Base-by-base conservation (phyloP, 2,797 vertebrate genomes). In the Chaenodraco wilsoni region DNA sequence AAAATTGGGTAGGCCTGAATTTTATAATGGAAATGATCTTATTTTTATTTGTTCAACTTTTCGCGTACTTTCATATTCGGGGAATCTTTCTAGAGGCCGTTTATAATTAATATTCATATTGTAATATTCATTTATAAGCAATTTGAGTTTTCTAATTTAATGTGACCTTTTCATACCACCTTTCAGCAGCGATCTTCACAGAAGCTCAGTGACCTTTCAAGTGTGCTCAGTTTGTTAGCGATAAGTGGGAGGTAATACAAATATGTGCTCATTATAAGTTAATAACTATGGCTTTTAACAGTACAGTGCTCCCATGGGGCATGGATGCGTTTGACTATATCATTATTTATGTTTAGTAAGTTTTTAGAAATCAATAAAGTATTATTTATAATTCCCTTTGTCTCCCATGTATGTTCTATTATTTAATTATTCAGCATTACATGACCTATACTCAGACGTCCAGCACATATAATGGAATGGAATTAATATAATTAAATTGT, bases 191-290 rank as follows among this genome's bases (percentile, higher is more conserved):
- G 14, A 17, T 63, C 27, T 65, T 59, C 62, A 31, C 43, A 46
- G 10, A 9, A 51, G 44, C 51, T 50, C 40, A 3, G 15, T 79
- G 69, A 81, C 72, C 75, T 81, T 78, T 76, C 6, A 23, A 31
- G 19, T 64, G 48, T 67, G 45, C 19, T 46, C 40, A 6, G 49
- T 50, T 57, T 54, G 65, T 50, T 49, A 21, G 65, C 23, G 16
- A 51, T 58, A 78, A 78, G 41, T 56, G 17, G 40, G 16, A 27
- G 14, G 5, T 21, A 50, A 69, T 66, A 14, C 19, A 33, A 65
- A 60, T 40, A 37, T 49, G 2, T 54, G 27, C 37, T 49, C 23
- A 59, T 69, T 51, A 48, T 45, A 43, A 59, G 37, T 33, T 65
- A 3, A 52, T 69, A 41, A 51, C 50, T 60, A 73, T 37, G 4